A percentile compares a stretch with the other conserved stretches of the same genome.
These are phyloP conservation scores for Siderastrea radians DNA, from an alignment of 92 coral and sea anemone species.

Conservation along the genomic window DNA sequence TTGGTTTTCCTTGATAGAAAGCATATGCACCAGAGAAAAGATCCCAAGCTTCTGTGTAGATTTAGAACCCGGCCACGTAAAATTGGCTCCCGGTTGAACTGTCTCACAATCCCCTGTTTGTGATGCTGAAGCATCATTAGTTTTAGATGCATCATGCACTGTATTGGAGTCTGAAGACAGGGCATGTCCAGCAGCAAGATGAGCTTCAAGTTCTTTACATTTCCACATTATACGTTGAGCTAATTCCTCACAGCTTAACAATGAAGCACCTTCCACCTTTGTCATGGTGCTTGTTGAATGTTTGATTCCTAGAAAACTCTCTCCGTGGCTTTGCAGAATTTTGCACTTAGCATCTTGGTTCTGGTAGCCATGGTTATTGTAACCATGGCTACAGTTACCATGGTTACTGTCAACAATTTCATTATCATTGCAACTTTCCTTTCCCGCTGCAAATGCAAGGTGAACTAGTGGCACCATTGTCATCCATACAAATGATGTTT, in stretches of 20 bases:
- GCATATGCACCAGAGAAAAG: slow-evolving; percentile 72
- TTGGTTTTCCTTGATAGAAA: slow-evolving; percentile 58
- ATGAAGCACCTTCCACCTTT: neutral
- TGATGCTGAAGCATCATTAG: neutral
- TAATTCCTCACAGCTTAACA: neutral
- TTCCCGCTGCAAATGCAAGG: slow-evolving; percentile 84
- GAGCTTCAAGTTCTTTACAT: neutral
- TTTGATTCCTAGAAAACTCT: neutral
- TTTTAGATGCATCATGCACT: neutral
- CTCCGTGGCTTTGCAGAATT: neutral
- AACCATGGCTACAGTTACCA: neutral
- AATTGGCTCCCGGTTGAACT: neutral
- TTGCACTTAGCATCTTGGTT: neutral
- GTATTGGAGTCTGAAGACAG: neutral
- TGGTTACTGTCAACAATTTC: neutral
- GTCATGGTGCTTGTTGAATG: neutral
- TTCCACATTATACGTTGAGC: neutral
- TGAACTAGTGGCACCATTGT: slow-evolving; percentile 87
- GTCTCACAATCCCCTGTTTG: neutral
- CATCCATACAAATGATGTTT: slow-evolving; percentile 86
- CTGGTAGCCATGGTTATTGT: neutral
- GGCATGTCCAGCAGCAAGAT: neutral
- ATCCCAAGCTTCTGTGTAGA: slow-evolving; percentile 82
- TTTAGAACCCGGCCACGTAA: slow-evolving; percentile 71
- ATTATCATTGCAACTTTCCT: neutral